Base-by-base conservation (phyloP, 2,113 vertebrate genomes). In the Phrynocephalus versicolor region DNA sequence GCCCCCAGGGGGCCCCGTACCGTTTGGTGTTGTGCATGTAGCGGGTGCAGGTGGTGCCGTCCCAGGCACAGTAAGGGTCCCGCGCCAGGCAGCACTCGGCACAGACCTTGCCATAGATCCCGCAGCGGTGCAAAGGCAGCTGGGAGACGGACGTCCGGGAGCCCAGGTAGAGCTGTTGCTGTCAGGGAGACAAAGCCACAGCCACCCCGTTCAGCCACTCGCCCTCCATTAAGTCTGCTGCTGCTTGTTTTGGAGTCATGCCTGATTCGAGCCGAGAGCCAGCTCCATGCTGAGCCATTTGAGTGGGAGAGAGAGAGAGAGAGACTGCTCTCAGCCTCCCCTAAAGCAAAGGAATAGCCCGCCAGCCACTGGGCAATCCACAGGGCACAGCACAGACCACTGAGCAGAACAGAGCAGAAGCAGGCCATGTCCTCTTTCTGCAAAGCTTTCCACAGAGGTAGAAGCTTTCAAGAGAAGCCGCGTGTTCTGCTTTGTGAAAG, bases 61-160 rank as follows among this genome's bases (percentile, higher is more conserved):
- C 98, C 99, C 99, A 99, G 88, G 98, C 99, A 0, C 99, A 99
- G 91, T 99, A 99, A 0, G 99, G 99, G 90, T 99, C 99, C 27
- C 98, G 95, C n/a, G 99, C 98, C 90, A 99, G 95, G 92, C 99
- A 99, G 96, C 99, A 99, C 91, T 99, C 99, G 0, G 98, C 98
- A 0, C 98, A 99, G 65, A 97, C 99, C 87, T 98, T 99, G 77
- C 99, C 99, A 0, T 98, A 99, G 93, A 97, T 96, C 0, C 97
- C 82, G 30, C 99, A 99, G 94, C 98, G 98, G 89, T 99, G 98
- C 85, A 99, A 94, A 7, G 98, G 96, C 86, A 99, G 96, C 96
- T 99, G 99, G 45, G 97, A 97, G 69, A 99, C 92, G 0, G 97
- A 97, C 0, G 95, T 96, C 84, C 95, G 92, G 0, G 98, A 99